These are phyloP conservation scores for Parasteatoda lunata DNA, from an alignment of 2,888 invertebrate species.

Conservation along the genomic window DNA sequence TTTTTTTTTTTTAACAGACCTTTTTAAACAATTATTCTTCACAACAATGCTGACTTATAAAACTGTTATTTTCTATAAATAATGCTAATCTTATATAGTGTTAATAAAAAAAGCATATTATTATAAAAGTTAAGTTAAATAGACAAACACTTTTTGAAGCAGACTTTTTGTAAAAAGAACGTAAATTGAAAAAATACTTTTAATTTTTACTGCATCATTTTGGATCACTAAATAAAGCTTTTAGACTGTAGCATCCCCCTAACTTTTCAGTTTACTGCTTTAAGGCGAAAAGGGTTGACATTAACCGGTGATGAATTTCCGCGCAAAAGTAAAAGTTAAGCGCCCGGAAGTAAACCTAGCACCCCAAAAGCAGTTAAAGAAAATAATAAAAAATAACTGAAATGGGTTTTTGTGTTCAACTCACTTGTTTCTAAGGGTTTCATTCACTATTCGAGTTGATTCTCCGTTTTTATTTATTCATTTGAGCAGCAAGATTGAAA, in stretches of 20 bases:
- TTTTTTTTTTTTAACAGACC: no score
- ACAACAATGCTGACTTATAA: no score
- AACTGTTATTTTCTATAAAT: no score
- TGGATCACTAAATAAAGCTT: conserved; percentile 20
- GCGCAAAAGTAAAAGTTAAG: conserved; percentile 64
- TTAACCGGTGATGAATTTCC: conserved; percentile 66
- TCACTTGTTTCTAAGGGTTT: conserved; percentile 8
- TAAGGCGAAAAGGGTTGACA: conserved; percentile 60
- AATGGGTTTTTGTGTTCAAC: conserved; percentile 18
- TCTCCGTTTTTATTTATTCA: conserved; percentile 35
- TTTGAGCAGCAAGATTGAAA: conserved; percentile 30
- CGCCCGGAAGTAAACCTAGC: conserved; percentile 65
- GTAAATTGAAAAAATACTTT: not conserved
- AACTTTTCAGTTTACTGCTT: conserved; percentile 41
- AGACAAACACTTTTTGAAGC: not conserved
- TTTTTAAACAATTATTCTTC: no score
- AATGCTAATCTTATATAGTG: not conserved
- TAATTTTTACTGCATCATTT: not conserved
- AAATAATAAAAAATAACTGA: not conserved
- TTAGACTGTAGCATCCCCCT: not conserved
- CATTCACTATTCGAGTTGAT: conserved; percentile 10
- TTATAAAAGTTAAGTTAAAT: not conserved
- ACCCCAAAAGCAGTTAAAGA: conserved; percentile 58
- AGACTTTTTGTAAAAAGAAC: not conserved
- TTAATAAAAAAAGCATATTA: not conserved